Conservation (phyloP, 2,797 vertebrate species). For the Morelia viridis region DNA sequence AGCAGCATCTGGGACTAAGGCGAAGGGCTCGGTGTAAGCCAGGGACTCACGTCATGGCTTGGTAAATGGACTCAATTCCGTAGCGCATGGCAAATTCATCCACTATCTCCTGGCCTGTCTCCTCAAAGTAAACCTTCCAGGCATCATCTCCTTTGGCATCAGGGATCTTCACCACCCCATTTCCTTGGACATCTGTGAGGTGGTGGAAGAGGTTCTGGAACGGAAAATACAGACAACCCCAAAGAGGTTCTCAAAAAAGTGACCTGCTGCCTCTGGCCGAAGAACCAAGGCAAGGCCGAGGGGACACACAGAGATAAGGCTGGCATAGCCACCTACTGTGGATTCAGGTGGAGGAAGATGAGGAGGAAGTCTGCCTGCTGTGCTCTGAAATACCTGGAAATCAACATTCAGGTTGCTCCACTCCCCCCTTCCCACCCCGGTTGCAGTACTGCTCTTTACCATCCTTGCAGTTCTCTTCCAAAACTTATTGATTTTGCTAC, state of each 20-base stretch:
- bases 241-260: background rate
- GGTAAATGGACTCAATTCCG: slow-evolving; percentile 97
- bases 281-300: background rate
- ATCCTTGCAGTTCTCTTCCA: background rate
- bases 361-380: too few relatives aligned
- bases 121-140: slow-evolving; percentile 98
- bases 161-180: slow-evolving; percentile 89
- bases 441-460: background rate
- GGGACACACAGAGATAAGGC: background rate
- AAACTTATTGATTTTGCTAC: background rate
- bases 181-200: slow-evolving; percentile 89
- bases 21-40: background rate
- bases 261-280: background rate
- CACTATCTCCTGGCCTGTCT: slow-evolving; percentile 94
- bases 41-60: slow-evolving; percentile 95
- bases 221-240: background rate
- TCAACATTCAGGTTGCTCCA: background rate
- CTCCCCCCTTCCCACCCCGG: background rate
- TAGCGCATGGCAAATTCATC: slow-evolving; percentile 99
- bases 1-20: background rate
- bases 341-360: too few relatives aligned
- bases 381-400: too few relatives aligned
- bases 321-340: background rate
- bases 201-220: slow-evolving; percentile 95
- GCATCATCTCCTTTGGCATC: slow-evolving; percentile 92